A percentile compares a stretch with the other conserved stretches of the same genome.
phyloP scores from a whole-genome alignment of 2,797 vertebrate genomes.

The Hydrolagus colliei region DNA sequence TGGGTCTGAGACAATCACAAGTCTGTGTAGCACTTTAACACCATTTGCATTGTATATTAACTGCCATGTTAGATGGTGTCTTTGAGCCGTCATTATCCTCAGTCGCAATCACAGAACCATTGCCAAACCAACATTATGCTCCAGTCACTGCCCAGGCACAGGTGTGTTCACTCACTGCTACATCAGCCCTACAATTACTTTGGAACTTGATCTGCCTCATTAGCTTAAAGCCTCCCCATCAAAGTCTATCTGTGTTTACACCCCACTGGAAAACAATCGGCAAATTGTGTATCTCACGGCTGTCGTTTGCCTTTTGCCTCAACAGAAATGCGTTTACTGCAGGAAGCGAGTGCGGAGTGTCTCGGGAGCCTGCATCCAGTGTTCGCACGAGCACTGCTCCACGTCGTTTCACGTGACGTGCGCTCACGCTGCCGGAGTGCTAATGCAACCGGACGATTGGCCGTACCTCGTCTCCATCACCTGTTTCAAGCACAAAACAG shows the following conservation, averaged over 20 bases:
- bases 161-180: no score
- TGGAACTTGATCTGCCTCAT: no score
- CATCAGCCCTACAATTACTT: no score
- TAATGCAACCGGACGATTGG: constrained; percentile 89
- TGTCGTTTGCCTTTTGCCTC: constrained; percentile 25
- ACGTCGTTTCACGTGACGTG: constrained; percentile 97
- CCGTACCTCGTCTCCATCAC: constrained; percentile 89
- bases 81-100: neutral
- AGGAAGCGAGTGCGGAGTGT: constrained; percentile 64
- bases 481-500: constrained; percentile 77
- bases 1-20: no score
- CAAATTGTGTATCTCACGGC: neutral
- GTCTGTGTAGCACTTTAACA: no score
- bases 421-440: constrained; percentile 77
- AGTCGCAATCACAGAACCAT: neutral
- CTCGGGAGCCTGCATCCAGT: constrained; percentile 85
- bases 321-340: constrained; percentile 87
- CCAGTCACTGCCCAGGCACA: no score
- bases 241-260: neutral
- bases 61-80: neutral
- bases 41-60: neutral
- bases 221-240: no score
- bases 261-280: neutral
- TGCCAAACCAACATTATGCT: neutral
- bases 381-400: constrained; percentile 81